Evolutionary conservation across 2,113 vertebrate species (phyloP).

Genomic region (Paramormyrops kingsleyae): DNA sequence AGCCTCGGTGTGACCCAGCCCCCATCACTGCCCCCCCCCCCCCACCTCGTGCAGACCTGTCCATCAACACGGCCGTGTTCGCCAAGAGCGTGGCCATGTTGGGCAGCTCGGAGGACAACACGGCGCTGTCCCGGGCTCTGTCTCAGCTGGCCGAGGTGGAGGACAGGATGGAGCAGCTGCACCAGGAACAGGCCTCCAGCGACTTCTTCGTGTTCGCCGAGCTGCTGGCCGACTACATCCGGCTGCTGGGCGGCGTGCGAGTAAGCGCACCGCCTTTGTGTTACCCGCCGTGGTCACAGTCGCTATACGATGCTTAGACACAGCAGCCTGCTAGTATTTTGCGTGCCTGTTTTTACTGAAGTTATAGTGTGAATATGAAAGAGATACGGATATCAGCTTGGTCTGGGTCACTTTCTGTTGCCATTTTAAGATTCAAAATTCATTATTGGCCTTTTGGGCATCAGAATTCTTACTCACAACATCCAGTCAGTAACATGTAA

Average conservation of each 20-base stretch:
- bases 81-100: conserved; percentile 95
- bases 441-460: background rate
- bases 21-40: background rate
- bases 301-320: background rate
- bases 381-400: background rate
- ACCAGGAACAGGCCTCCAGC: conserved; percentile 84
- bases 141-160: conserved; percentile 95
- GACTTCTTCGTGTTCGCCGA: conserved; percentile 90
- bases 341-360: background rate
- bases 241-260: conserved; percentile 75
- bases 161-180: conserved; percentile 91
- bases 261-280: conserved; percentile 28
- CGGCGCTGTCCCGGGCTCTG: conserved; percentile 81
- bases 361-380: background rate
- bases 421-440: background rate
- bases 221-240: conserved; percentile 86
- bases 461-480: background rate
- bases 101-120: conserved; percentile 94
- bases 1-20: background rate
- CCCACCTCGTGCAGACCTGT: conserved; percentile 58
- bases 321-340: background rate
- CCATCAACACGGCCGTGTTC: conserved; percentile 82
- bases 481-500: background rate
- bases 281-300: background rate
- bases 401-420: background rate